Evolutionary conservation across 2,888 invertebrate species (phyloP), one percentile per base, ranked within the genome.

Genomic region (Cataglyphis cursor): DNA sequence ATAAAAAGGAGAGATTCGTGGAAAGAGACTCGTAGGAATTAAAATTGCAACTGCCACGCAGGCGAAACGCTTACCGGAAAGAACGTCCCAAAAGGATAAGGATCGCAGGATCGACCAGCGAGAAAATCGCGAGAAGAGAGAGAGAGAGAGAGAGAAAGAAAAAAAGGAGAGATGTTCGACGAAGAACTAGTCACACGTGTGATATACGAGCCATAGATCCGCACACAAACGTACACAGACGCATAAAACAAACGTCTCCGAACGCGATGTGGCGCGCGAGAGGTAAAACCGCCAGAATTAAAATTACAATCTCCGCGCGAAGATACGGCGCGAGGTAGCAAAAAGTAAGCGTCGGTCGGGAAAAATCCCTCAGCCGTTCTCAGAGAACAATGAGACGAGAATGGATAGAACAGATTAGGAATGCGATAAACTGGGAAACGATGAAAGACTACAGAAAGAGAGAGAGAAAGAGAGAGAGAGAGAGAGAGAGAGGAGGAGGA

Each of bases 381-480:
- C 24, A 59, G 31, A 59, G 31, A 80, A 70, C 21, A 31, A 35
- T 35, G 31, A 57, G 57, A 41, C 54, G 84, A 76, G 61, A 74
- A 74, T 82, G 64, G n/a, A 59, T 41, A 44, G 59, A 68, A 70
- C 59, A 78, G 41, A 76, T 44, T 70, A 62, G 65, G 74, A 82
- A 78, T 78, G 59, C 59, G 78, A 82, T 82, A 82, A 82, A 68
- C 70, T 48, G 66, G 73, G 70, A 78, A 81, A 72, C 75, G 80
- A 70, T 64, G 57, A 68, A 64, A 54, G 73, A 51, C 12, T 66
- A 66, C 62, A 35, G 57, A 15, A 12, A 35, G 28, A 35, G 44
- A 76, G n/a, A 21, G 15, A 28, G 28, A 38, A 28, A 31, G 70
- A 31, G 31, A 31, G 57, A 21, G 21, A 35, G 38, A 35, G 44